These are phyloP conservation scores for Tiphia femorata DNA, from an alignment of 2,888 invertebrate species.

Conservation along the genomic window DNA sequence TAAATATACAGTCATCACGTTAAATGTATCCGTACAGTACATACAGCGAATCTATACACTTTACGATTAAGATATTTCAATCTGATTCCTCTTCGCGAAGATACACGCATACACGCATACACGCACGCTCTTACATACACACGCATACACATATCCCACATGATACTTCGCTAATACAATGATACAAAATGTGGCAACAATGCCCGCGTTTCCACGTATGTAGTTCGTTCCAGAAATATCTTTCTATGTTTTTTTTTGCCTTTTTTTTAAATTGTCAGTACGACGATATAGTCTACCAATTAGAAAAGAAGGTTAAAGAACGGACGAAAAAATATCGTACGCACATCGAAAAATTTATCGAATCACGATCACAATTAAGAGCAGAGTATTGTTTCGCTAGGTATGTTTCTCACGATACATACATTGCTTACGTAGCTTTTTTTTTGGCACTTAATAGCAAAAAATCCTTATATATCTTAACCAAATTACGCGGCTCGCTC, in stretches of 20 bases:
- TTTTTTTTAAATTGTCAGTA: slow-evolving; percentile 18
- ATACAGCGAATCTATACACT: slow-evolving; percentile 52
- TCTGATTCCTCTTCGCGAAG: too few species aligned
- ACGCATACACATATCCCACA: slow-evolving; percentile 31
- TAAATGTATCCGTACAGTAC: slow-evolving; percentile 42
- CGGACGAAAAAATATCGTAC: slow-evolving; percentile 30
- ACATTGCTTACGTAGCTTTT: slow-evolving; percentile 29
- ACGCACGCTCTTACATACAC: slow-evolving; percentile 37
- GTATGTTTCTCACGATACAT: slow-evolving; percentile 17
- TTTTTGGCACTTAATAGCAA: slow-evolving; percentile 49
- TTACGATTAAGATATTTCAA: slow-evolving; percentile 40
- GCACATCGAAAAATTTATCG: slow-evolving; percentile 35
- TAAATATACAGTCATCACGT: slow-evolving; percentile 65
- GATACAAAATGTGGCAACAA: slow-evolving; percentile 44
- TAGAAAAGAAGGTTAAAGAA: slow-evolving; percentile 31
- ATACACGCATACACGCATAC: neutral
- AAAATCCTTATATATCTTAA: slow-evolving; percentile 26
- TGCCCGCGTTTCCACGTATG: slow-evolving; percentile 7
- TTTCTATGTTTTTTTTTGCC: slow-evolving; percentile 5
- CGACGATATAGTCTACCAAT: slow-evolving; percentile 22
- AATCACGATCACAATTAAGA: slow-evolving; percentile 31
- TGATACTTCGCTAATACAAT: slow-evolving; percentile 48
- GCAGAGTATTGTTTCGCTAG: slow-evolving; percentile 34
- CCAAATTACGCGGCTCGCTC: too few species aligned
- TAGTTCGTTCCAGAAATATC: neutral